These are phyloP conservation scores for Trachymyrmex cornetzi DNA, from an alignment of 1,140 invertebrate species.

Conservation along the genomic window DNA sequence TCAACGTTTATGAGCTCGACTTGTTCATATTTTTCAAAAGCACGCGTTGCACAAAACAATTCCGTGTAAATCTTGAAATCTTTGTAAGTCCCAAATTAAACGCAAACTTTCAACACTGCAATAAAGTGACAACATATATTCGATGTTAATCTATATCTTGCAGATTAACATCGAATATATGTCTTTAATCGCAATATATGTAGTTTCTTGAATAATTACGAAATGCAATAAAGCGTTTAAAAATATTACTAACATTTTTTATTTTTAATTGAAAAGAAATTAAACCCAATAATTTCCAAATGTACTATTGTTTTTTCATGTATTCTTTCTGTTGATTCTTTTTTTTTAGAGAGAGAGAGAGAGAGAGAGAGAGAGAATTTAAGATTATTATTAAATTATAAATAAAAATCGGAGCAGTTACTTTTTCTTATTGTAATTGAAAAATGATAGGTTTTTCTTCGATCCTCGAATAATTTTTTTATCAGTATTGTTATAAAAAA, in stretches of 20 bases:
- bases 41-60: not conserved
- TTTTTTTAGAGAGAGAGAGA: too few species aligned
- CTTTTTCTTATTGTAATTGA: not conserved
- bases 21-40: conserved; percentile 37
- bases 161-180: not conserved
- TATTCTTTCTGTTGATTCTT: not conserved
- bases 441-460: not conserved
- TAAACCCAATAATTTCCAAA: not conserved
- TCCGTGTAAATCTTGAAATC: not conserved
- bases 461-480: not conserved
- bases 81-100: not conserved
- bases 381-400: not conserved
- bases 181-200: not conserved
- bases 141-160: not conserved
- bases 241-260: not conserved
- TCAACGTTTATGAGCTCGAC: conserved; percentile 63
- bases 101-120: not conserved
- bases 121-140: not conserved
- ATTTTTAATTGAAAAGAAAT: not conserved
- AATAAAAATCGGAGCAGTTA: not conserved
- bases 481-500: not conserved
- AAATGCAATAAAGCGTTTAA: not conserved
- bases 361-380: too few species aligned
- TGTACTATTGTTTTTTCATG: not conserved
- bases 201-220: not conserved